phyloP scores from a whole-genome alignment of 2,113 vertebrate species.

The Tympanuchus pallidicinctus region DNA sequence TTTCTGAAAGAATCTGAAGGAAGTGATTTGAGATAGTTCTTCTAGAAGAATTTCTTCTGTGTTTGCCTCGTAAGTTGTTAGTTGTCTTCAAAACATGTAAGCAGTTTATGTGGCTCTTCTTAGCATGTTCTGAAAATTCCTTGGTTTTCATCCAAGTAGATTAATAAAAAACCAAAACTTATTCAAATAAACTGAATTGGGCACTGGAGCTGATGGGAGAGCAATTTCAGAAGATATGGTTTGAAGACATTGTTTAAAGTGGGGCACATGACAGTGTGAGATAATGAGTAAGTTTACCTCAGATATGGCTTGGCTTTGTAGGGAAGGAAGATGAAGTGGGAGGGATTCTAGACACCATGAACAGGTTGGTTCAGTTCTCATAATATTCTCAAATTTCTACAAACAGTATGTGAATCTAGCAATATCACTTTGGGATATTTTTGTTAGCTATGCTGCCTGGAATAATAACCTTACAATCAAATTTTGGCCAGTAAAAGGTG shows the following conservation, averaged over 20 bases:
- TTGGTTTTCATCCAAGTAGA: not conserved
- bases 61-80: not conserved
- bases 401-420: not conserved
- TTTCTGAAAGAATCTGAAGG: not conserved
- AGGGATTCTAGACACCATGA: not conserved
- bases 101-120: not conserved
- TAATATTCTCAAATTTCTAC: too few relatives aligned
- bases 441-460: not conserved
- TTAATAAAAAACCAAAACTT: too few relatives aligned
- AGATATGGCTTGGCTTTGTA: accelerated
- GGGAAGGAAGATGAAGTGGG: not conserved
- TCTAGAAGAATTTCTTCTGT: not conserved
- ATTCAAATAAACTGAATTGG: not conserved
- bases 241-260: not conserved
- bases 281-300: not conserved
- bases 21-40: not conserved
- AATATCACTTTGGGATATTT: not conserved
- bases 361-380: not conserved
- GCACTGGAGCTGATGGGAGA: not conserved
- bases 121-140: not conserved
- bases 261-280: not conserved
- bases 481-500: not conserved
- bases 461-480: not conserved
- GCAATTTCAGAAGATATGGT: not conserved
- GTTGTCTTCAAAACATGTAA: not conserved